These are phyloP conservation scores for Thymelicus acteon DNA, from an alignment of 2,888 invertebrate species.

Conservation along the genomic window DNA sequence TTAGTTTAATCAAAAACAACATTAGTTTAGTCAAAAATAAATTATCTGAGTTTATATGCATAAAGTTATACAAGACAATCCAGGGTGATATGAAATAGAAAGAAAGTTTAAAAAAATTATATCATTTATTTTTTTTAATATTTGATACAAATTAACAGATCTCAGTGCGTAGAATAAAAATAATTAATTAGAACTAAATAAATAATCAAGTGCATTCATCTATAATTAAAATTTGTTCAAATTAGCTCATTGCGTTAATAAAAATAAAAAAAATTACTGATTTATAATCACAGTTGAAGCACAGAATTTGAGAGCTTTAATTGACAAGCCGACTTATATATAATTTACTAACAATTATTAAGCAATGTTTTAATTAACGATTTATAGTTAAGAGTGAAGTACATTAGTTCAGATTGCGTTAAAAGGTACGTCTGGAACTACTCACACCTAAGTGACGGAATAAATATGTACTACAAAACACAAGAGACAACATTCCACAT, in stretches of 20 bases:
- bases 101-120: conserved; percentile 56
- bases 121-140: conserved; percentile 66
- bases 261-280: conserved; percentile 63
- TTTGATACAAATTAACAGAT: conserved; percentile 83
- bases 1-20: too few species aligned
- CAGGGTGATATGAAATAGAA: background rate
- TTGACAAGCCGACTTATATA: conserved; percentile 39
- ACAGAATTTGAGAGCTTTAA: conserved; percentile 73
- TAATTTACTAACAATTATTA: conserved; percentile 38
- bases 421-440: conserved; percentile 20
- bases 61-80: background rate
- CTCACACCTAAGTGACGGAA: conserved; percentile 16
- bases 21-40: too few species aligned
- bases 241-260: conserved; percentile 68
- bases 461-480: conserved; percentile 31
- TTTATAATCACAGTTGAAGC: conserved; percentile 79
- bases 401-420: conserved; percentile 31
- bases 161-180: conserved; percentile 80
- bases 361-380: conserved; percentile 34
- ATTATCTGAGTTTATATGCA: too few species aligned
- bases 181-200: conserved; percentile 74
- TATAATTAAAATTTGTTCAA: conserved; percentile 71
- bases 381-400: conserved; percentile 29
- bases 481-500: conserved; percentile 33
- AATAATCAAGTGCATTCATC: conserved; percentile 79